phyloP scores from a whole-genome alignment of 2,113 vertebrate species.

The Clarias gariepinus region DNA sequence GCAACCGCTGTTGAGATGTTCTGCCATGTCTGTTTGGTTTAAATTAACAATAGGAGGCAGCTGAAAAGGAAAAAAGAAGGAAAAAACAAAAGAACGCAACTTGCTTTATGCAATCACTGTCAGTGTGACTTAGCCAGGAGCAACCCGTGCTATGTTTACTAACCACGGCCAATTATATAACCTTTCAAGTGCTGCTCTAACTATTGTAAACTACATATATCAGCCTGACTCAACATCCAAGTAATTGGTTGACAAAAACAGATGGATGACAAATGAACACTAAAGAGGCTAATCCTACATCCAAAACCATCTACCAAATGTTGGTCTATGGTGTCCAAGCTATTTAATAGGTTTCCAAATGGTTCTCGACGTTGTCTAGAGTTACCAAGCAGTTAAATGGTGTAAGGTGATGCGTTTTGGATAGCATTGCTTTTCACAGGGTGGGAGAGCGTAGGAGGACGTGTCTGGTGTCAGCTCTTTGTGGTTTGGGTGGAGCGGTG shows the following conservation, averaged over 20 bases:
- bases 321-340: background rate
- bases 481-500: slow-evolving; percentile 31
- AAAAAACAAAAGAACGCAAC: background rate
- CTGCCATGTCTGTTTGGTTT: slow-evolving; percentile 36
- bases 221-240: slow-evolving; percentile 9
- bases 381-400: slow-evolving; percentile 16
- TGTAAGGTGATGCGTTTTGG: slow-evolving; percentile 25
- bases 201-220: slow-evolving; percentile 16
- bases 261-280: slow-evolving; percentile 13
- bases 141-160: slow-evolving; percentile 30
- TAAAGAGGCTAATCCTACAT: background rate
- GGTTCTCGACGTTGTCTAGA: background rate
- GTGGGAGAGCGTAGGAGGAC: slow-evolving; percentile 29
- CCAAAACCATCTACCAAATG: background rate
- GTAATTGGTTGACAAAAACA: slow-evolving; percentile 4
- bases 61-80: slow-evolving; percentile 7
- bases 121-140: slow-evolving; percentile 33
- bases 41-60: slow-evolving; percentile 34
- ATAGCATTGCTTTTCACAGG: slow-evolving; percentile 33
- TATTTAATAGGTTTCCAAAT: slow-evolving; percentile 10
- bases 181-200: slow-evolving; percentile 22
- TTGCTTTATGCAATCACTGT: slow-evolving; percentile 34
- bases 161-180: slow-evolving; percentile 41
- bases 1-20: slow-evolving; percentile 37
- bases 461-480: slow-evolving; percentile 50